These are phyloP conservation scores for Zaprionus obscuricornis DNA, from an alignment of 2,888 invertebrate species.

Conservation along the genomic window DNA sequence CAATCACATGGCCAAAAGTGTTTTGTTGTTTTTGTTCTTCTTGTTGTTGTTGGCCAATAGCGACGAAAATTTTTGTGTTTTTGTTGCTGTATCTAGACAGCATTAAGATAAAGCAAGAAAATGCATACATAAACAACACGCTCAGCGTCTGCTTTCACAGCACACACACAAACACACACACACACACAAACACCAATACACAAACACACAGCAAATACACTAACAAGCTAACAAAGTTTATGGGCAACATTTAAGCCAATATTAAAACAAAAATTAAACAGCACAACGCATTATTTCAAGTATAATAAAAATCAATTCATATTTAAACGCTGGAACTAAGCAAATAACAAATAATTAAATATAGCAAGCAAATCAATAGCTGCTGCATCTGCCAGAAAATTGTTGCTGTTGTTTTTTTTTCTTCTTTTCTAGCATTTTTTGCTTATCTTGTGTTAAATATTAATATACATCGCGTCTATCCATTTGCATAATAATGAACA, in stretches of 20 bases:
- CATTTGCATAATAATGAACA: slow-evolving; percentile 55
- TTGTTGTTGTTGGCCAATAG: slow-evolving; percentile 22
- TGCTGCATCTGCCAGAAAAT: not conserved
- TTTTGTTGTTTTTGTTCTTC: too few relatives aligned
- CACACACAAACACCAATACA: not conserved
- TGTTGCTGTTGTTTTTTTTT: not conserved
- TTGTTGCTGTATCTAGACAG: slow-evolving; percentile 69
- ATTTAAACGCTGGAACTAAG: too few relatives aligned
- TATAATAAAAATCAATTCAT: too few relatives aligned
- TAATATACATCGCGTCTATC: slow-evolving; percentile 29
- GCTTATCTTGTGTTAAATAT: slow-evolving; percentile 36
- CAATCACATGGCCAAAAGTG: slow-evolving; percentile 22
- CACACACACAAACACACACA: slow-evolving; percentile 26
- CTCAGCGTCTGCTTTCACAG: too few relatives aligned
- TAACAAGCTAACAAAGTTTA: not conserved
- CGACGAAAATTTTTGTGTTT: slow-evolving; percentile 33
- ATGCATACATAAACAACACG: slow-evolving; percentile 73
- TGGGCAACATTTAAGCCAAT: too few relatives aligned
- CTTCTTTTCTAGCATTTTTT: not conserved
- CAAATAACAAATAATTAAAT: too few relatives aligned
- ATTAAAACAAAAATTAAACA: too few relatives aligned
- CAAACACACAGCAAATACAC: too few relatives aligned
- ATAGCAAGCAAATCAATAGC: too few relatives aligned
- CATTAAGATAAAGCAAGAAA: slow-evolving; percentile 77
- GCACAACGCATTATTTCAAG: too few relatives aligned